These are phyloP conservation scores for Lysandra coridon DNA, from an alignment of 2,888 invertebrate genomes.

Conservation along the genomic window DNA sequence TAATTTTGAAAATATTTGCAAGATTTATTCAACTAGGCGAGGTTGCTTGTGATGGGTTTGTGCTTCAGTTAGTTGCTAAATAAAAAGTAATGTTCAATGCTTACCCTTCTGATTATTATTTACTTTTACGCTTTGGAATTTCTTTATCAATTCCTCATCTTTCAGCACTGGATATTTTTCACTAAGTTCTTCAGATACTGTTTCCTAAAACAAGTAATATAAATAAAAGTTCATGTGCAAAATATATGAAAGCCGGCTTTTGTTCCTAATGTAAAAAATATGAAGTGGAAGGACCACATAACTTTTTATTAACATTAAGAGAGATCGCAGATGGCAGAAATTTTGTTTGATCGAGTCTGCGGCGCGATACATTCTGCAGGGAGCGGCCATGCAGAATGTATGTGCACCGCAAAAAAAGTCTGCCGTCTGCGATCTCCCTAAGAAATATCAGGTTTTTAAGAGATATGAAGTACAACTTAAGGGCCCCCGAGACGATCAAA, in stretches of 20 bases:
- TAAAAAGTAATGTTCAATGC: slow-evolving; percentile 10
- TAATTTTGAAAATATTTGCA: neutral
- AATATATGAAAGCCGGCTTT: neutral
- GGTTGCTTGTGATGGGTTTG: too few relatives aligned
- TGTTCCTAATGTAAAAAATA: too few relatives aligned
- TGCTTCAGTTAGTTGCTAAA: neutral
- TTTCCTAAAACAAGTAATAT: slow-evolving; percentile 1
- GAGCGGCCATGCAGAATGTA: too few relatives aligned
- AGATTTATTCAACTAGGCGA: too few relatives aligned
- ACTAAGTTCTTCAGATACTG: slow-evolving; percentile 38
- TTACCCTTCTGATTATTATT: slow-evolving; percentile 73
- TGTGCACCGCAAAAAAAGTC: too few relatives aligned
- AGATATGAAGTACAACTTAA: neutral
- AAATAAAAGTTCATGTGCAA: neutral
- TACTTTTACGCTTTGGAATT: slow-evolving; percentile 56
- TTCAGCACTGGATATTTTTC: slow-evolving; percentile 58
- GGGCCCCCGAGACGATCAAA: too few relatives aligned
- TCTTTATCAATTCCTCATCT: slow-evolving; percentile 53
- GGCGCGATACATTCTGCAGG: too few relatives aligned
- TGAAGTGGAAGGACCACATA: too few relatives aligned
- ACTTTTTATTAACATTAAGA: neutral
- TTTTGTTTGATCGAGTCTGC: too few relatives aligned
- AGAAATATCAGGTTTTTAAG: neutral
- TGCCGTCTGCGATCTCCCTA: too few relatives aligned
- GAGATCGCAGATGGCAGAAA: too few relatives aligned